Percentiles rank a stretch among this genome's conserved stretches.
phyloP scores from a whole-genome alignment of 2,113 vertebrate genomes.

The Syngnathus typhle region DNA sequence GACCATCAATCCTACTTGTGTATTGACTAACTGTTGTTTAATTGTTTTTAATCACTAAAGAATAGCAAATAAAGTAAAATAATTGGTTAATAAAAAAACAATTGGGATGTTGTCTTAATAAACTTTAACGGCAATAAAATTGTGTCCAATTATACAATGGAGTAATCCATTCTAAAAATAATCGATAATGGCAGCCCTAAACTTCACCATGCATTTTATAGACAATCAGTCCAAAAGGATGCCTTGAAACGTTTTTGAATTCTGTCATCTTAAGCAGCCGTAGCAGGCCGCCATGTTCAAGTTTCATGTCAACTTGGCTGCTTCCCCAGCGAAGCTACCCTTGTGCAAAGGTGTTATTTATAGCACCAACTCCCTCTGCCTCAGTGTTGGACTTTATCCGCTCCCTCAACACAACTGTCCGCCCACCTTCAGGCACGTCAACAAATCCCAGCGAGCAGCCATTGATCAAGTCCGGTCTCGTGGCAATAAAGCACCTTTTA shows the following conservation, averaged over 20 bases:
- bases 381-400: constrained; percentile 31
- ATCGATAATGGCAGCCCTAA: too few relatives aligned
- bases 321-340: constrained; percentile 36
- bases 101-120: too few relatives aligned
- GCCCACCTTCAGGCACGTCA: constrained; percentile 15
- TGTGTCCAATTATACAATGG: too few relatives aligned
- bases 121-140: too few relatives aligned
- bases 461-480: constrained; percentile 24
- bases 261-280: constrained; percentile 19
- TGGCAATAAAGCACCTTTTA: constrained; percentile 21
- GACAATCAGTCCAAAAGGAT: constrained; percentile 10
- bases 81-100: too few relatives aligned
- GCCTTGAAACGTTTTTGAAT: constrained; percentile 39
- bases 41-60: too few relatives aligned
- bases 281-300: constrained; percentile 34
- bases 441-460: constrained; percentile 8
- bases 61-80: too few relatives aligned
- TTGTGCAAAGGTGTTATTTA: constrained; percentile 48
- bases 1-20: too few relatives aligned
- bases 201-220: background rate
- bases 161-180: too few relatives aligned
- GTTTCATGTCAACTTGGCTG: constrained; percentile 48
- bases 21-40: too few relatives aligned
- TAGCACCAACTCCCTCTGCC: constrained; percentile 27
- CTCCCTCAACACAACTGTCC: constrained; percentile 10